Evolutionary conservation across 2,888 invertebrate species (phyloP).

Genomic region (Platycheirus albimanus): DNA sequence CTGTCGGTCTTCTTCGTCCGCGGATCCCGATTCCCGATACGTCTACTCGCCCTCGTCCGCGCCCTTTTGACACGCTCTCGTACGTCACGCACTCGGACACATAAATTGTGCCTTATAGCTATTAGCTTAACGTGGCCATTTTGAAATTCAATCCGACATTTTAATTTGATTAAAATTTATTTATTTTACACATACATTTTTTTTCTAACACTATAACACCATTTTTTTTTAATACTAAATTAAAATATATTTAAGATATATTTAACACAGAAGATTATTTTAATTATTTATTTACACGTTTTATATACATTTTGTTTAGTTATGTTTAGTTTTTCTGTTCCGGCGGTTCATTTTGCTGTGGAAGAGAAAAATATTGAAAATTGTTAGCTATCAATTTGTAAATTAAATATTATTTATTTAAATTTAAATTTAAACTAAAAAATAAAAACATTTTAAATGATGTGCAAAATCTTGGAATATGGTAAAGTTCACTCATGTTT

Average conservation of each 20-base stretch:
- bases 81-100: conserved; percentile 70
- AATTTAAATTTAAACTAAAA: background rate
- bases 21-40: background rate
- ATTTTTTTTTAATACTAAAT: conserved; percentile 30
- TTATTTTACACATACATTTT: conserved; percentile 28
- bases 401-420: too few species aligned
- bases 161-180: conserved; percentile 11
- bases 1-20: background rate
- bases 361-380: conserved; percentile 4
- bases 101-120: conserved; percentile 56
- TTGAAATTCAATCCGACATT: conserved; percentile 69
- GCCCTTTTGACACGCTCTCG: conserved; percentile 67
- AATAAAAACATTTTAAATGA: too few species aligned
- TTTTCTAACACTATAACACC: conserved; percentile 51
- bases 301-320: conserved; percentile 21
- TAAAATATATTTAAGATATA: conserved; percentile 24
- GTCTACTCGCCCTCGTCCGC: conserved; percentile 38
- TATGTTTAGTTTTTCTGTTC: conserved; percentile 16
- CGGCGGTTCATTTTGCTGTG: conserved; percentile 56
- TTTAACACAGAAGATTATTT: conserved; percentile 16
- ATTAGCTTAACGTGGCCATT: conserved; percentile 61
- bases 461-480: too few species aligned
- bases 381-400: too few species aligned
- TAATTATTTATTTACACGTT: conserved; percentile 50
- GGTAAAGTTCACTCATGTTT: too few species aligned